Evolutionary conservation across 37 sponge, comb jelly and placozoan genomes (phyloP).

Genomic region (Cliona cf. orientalis): DNA sequence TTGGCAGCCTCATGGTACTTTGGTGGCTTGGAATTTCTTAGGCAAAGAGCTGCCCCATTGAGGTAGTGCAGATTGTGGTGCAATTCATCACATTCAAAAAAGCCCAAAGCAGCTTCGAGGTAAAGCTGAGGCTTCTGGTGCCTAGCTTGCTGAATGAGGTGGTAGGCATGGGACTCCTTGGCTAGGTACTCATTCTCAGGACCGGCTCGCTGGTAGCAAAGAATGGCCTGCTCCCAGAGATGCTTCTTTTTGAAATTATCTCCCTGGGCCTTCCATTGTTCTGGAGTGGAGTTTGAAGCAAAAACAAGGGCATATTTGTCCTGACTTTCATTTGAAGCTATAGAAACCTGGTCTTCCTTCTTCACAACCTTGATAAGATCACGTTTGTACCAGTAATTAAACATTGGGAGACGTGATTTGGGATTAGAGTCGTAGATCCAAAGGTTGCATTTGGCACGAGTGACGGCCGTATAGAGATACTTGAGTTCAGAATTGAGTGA

Average conservation of each 20-base stretch:
- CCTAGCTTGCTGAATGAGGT: slow-evolving; percentile 19
- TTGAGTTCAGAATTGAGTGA: slow-evolving; percentile 87
- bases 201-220: slow-evolving; percentile 75
- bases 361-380: slow-evolving; percentile 53
- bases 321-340: not conserved
- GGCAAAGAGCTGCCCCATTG: slow-evolving; percentile 58
- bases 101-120: slow-evolving; percentile 56
- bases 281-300: slow-evolving; percentile 31
- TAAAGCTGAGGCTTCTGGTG: slow-evolving; percentile 23
- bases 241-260: slow-evolving; percentile 70
- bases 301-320: slow-evolving; percentile 40
- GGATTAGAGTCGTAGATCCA: slow-evolving; percentile 84
- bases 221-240: slow-evolving; percentile 64
- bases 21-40: slow-evolving; percentile 51
- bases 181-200: slow-evolving; percentile 10
- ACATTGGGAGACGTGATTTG: slow-evolving; percentile 55
- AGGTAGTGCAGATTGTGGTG: slow-evolving; percentile 41
- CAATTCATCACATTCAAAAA: slow-evolving; percentile 46
- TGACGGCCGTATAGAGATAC: slow-evolving; percentile 88
- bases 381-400: slow-evolving; percentile 62
- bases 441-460: slow-evolving; percentile 83
- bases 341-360: not conserved
- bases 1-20: slow-evolving; percentile 44
- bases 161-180: slow-evolving; percentile 46
- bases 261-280: slow-evolving; percentile 64